phyloP scores from a whole-genome alignment of 2,797 vertebrate genomes.

The Phalanger gymnotis region DNA sequence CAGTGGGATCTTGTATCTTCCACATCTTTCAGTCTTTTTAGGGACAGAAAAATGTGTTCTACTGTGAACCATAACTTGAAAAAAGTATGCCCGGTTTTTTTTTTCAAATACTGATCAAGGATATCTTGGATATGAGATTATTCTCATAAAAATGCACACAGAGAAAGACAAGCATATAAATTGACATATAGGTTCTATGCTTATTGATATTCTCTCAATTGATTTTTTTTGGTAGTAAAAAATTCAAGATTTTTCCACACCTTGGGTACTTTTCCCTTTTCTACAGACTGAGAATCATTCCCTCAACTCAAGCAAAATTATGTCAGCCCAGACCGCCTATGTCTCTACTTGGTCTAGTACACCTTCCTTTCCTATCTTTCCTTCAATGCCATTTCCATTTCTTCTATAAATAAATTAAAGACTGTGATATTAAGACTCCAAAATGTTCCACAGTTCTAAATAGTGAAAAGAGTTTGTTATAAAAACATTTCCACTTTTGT shows the following conservation, averaged over 20 bases:
- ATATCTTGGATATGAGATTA: not conserved
- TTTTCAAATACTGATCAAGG: not conserved
- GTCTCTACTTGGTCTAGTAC: not conserved
- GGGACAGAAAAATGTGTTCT: not conserved
- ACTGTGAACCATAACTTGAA: not conserved
- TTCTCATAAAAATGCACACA: not conserved
- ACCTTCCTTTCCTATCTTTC: not conserved
- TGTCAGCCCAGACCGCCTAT: not conserved
- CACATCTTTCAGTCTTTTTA: not conserved
- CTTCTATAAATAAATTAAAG: not conserved
- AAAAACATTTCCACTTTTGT: not conserved
- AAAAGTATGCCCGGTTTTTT: not conserved
- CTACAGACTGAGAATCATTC: not conserved
- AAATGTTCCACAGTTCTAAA: not conserved
- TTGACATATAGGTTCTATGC: not conserved
- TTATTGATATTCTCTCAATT: not conserved
- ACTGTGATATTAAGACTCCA: not conserved
- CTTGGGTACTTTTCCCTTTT: not conserved
- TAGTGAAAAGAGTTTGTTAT: not conserved
- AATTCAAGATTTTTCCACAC: not conserved
- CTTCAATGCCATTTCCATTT: not conserved
- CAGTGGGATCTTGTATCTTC: not conserved
- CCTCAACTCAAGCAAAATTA: not conserved
- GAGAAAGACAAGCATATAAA: not conserved
- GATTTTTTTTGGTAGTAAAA: not conserved